Evolutionary conservation across 92 coral and sea anemone genomes (phyloP).

Genomic region (Ricordea florida): DNA sequence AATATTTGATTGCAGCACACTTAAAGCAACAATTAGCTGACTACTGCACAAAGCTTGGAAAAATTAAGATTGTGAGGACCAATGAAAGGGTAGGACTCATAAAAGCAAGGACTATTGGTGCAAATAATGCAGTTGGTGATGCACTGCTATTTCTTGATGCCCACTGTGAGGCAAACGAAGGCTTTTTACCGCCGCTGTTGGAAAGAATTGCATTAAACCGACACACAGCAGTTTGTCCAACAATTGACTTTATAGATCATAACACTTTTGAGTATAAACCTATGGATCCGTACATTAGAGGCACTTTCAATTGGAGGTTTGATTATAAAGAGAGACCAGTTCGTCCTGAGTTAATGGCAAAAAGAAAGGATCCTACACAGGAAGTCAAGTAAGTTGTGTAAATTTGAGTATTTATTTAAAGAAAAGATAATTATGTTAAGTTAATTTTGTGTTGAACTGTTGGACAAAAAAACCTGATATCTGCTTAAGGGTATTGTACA

Average conservation of each 20-base stretch:
- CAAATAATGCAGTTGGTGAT: conserved; percentile 83
- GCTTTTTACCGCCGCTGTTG: conserved; percentile 98
- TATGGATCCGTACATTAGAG: conserved; percentile 94
- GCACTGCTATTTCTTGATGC: conserved; percentile 91
- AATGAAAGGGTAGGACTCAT: conserved; percentile 96
- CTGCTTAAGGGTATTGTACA: too few relatives aligned
- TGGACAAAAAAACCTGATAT: too few relatives aligned
- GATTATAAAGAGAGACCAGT: conserved; percentile 95
- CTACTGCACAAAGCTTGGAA: conserved; percentile 71
- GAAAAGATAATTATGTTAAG: neutral
- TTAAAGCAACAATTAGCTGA: conserved; percentile 71
- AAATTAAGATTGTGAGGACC: conserved; percentile 83
- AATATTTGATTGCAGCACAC: conserved; percentile 63
- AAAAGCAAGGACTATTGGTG: conserved; percentile 92
- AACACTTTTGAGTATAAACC: conserved; percentile 96
- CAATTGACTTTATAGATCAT: conserved; percentile 98
- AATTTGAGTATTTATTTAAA: neutral
- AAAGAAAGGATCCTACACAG: conserved; percentile 89
- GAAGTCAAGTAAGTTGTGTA: conserved; percentile 76
- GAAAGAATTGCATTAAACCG: conserved; percentile 91
- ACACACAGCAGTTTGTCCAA: conserved; percentile 94
- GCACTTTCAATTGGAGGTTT: conserved; percentile 98
- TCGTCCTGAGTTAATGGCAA: conserved; percentile 71
- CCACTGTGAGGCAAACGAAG: conserved; percentile 93
- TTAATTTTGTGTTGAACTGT: too few relatives aligned